Conservation (phyloP, 2,113 vertebrate species). For the Oriolus oriolus region DNA sequence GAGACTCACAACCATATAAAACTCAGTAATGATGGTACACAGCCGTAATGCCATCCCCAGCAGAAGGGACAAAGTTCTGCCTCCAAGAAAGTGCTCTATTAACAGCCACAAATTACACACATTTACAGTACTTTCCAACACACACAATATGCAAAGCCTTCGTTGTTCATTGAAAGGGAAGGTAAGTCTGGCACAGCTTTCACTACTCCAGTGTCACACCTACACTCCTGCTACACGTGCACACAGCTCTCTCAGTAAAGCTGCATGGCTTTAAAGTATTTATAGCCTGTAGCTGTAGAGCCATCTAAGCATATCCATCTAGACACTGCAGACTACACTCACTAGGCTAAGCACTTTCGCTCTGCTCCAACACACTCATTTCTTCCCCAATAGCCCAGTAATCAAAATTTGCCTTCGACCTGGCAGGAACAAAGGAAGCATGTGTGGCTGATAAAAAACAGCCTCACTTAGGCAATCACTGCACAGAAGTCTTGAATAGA, state of each 20-base stretch:
- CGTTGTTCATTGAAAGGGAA: background rate
- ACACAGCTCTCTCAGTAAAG: background rate
- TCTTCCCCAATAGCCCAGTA: background rate
- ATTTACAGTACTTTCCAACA: background rate
- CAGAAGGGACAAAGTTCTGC: background rate
- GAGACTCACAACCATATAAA: background rate
- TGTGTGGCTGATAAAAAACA: background rate
- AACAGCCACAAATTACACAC: background rate
- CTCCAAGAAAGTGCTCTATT: background rate
- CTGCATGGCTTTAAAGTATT: background rate
- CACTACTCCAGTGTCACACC: background rate
- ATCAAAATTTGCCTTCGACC: background rate
- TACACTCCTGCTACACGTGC: background rate
- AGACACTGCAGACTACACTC: background rate
- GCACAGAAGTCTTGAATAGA: background rate
- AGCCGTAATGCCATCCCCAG: background rate
- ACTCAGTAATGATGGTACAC: background rate
- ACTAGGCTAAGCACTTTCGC: background rate
- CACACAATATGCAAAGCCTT: background rate
- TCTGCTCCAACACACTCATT: background rate
- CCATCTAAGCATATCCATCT: background rate
- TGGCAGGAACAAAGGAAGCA: background rate
- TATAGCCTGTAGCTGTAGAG: background rate
- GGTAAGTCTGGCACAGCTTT: background rate
- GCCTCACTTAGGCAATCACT: background rate